These are phyloP conservation scores for Formica exsecta DNA, from an alignment of 1,140 invertebrate genomes.

Conservation along the genomic window DNA sequence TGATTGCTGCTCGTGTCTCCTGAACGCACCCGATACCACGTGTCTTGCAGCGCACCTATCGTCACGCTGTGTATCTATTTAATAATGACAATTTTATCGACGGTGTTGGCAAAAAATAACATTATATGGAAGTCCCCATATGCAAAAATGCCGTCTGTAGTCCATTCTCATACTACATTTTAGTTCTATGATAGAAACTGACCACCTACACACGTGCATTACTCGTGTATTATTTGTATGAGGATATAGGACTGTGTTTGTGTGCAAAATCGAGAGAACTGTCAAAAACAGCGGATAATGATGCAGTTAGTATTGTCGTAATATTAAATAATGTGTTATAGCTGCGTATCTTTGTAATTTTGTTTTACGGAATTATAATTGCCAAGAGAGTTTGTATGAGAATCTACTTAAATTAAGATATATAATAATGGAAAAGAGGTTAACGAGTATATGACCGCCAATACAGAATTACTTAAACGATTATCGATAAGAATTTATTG, in stretches of 20 bases:
- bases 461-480: neutral
- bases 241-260: neutral
- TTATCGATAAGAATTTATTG: neutral
- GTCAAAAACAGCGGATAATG: neutral
- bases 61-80: no score
- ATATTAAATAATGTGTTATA: neutral
- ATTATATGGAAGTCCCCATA: no score
- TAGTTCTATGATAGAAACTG: no score
- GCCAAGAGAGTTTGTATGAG: neutral
- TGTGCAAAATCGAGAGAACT: neutral
- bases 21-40: no score
- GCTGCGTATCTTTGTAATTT: neutral
- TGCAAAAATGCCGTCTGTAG: no score
- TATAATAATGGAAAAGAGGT: neutral
- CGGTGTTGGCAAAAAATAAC: no score
- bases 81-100: no score
- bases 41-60: no score
- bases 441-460: neutral
- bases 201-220: neutral
- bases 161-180: no score
- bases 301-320: neutral
- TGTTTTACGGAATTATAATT: no score
- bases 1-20: no score
- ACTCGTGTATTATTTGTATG: no score
- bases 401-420: conserved; percentile 19